Evolutionary conservation across 2,888 invertebrate species (phyloP).

Genomic region (Acanthosepion esculentum): DNA sequence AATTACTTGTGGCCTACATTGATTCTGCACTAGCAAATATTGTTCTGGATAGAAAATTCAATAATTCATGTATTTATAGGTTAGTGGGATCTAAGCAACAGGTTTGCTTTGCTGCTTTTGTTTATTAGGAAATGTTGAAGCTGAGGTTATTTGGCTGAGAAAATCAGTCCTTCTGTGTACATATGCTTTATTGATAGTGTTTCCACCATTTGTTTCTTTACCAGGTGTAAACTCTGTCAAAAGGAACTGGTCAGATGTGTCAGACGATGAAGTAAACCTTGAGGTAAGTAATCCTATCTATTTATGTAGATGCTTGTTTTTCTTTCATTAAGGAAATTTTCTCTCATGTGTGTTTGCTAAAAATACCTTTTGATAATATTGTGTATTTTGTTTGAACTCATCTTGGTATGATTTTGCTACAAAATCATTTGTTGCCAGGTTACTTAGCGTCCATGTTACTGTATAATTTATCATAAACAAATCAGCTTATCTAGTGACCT

Average conservation of each 20-base stretch:
- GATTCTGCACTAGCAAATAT: neutral
- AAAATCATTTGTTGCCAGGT: too few species aligned
- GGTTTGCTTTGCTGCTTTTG: neutral
- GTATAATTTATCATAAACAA: too few species aligned
- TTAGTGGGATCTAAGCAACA: neutral
- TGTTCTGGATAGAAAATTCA: neutral
- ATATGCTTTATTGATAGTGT: neutral
- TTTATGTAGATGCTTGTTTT: too few species aligned
- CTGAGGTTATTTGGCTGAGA: neutral
- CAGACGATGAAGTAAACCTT: slow-evolving; percentile 35
- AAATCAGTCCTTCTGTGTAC: neutral
- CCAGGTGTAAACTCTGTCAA: neutral
- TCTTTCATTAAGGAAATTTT: too few species aligned
- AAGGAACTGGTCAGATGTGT: slow-evolving; percentile 25
- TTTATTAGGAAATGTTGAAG: neutral
- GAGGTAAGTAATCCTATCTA: neutral
- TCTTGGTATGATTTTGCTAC: too few species aligned
- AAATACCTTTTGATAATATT: too few species aligned
- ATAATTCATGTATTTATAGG: neutral
- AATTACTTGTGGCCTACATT: neutral
- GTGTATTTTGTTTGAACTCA: too few species aligned
- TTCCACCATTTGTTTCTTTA: neutral
- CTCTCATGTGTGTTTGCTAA: too few species aligned
- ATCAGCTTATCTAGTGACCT: too few species aligned
- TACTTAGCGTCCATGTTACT: too few species aligned